Base-by-base conservation (phyloP, 2,888 invertebrate species). In the Macrophya alboannulata region DNA sequence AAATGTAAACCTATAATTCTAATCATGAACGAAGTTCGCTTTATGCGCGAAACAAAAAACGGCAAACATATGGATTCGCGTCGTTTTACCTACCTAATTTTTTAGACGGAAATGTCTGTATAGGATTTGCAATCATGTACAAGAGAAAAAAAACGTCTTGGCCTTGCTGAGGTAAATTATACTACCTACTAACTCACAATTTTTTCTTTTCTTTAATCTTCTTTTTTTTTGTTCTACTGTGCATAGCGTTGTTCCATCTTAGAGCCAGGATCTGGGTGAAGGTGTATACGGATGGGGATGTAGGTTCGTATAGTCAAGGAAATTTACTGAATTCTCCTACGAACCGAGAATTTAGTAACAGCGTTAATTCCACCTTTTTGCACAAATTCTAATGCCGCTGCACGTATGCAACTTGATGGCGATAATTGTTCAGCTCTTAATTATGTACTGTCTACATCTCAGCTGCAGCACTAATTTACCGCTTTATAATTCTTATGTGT, bases 391-490 rank as follows among this genome's bases (percentile, higher is more conserved):
- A n/a, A 45, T 74, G 74, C 12, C 74, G 74, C 21, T 37, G 5
- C 25, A n/a, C 43, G n/a, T n/a, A 17, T 45, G 15, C 9, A 74
- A 74, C n/a, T 74, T 74, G 45, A 12, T 45, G 74, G 74, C 45
- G 43, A 45, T 74, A 74, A 74, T 74, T 74, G 45, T 74, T 31
- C 74, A 45, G 74, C 21, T 74, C 74, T 74, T 74, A 74, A 74
- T 74, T 74, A 72, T n/a, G 3, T 72, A 12, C 74, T 21, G 5
- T 10, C 45, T n/a, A 45, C 10, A 45, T 74, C 21, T 45, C 31
- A 31, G 31, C 10, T 10, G 8, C 6, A 51, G 40, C 9, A 40
- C 71, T 71, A n/a, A 71, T 43, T 71, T 37, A n/a, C 17, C 40
- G 6, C 17, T 51, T n/a, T 10, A 6, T 51, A n/a, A n/a, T 51